phyloP scores from a whole-genome alignment of 1,140 invertebrate species.

The Halesus radiatus region DNA sequence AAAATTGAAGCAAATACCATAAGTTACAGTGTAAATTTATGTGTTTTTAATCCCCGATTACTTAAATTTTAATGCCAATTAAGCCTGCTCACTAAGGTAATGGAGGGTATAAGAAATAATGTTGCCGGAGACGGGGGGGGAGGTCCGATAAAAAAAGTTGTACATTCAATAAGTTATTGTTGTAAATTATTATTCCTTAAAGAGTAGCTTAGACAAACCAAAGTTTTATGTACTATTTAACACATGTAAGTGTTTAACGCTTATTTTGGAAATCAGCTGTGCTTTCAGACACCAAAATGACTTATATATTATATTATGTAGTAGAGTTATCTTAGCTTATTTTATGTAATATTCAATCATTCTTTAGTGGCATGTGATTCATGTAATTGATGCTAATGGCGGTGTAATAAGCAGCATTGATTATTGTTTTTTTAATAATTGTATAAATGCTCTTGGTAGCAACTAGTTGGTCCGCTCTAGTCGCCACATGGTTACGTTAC shows the following conservation, averaged over 20 bases:
- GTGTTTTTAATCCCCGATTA: no score
- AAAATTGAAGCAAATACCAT: no score
- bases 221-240: background rate
- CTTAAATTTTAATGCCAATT: no score
- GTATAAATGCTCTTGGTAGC: background rate
- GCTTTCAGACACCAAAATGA: slow-evolving; percentile 10
- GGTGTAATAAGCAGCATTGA: background rate
- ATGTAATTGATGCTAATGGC: background rate
- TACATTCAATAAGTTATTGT: background rate
- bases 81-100: no score
- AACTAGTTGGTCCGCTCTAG: background rate
- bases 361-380: background rate
- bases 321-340: background rate
- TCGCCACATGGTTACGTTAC: background rate
- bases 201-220: background rate
- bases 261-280: slow-evolving; percentile 26
- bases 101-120: no score
- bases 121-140: no score
- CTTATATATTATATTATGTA: background rate
- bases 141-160: no score
- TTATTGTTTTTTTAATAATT: no score
- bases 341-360: background rate
- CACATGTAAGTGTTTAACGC: slow-evolving; percentile 10
- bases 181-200: background rate
- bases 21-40: no score